Conservation (phyloP, 1,140 invertebrate genomes). For the Trachymyrmex cornetzi region DNA sequence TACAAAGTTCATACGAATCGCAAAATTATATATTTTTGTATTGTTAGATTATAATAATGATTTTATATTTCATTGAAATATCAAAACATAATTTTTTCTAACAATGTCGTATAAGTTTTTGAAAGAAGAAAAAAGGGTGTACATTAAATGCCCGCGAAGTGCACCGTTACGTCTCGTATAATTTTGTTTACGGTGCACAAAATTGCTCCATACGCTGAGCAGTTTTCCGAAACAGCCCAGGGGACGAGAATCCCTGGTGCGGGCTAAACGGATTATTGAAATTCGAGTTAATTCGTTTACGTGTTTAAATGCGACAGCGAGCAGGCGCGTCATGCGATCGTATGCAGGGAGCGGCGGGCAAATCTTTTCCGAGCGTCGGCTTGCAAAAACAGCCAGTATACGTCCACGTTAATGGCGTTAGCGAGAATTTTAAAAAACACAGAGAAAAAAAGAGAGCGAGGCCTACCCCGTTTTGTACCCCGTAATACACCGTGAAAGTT, state of each 20-base stretch:
- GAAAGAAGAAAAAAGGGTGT: not conserved
- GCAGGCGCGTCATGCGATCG: slow-evolving; percentile 52
- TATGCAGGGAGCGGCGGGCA: slow-evolving; percentile 10
- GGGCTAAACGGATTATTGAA: slow-evolving; percentile 60
- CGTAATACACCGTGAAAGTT: slow-evolving; percentile 72
- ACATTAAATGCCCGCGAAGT: not conserved
- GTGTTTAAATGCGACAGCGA: slow-evolving; percentile 51
- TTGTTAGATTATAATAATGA: not conserved
- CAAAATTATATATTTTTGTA: not conserved
- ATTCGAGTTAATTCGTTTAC: slow-evolving; percentile 67
- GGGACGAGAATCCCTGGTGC: slow-evolving; percentile 42
- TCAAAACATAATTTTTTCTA: not conserved
- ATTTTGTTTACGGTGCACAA: slow-evolving; percentile 53
- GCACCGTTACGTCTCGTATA: slow-evolving; percentile 45
- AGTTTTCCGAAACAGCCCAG: slow-evolving; percentile 41
- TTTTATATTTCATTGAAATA: not conserved
- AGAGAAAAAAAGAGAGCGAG: slow-evolving; percentile 28
- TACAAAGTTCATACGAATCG: not conserved
- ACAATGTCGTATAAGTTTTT: not conserved
- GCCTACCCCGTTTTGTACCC: not conserved
- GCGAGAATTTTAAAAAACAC: slow-evolving; percentile 72
- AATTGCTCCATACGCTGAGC: slow-evolving; percentile 28
- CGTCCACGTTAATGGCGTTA: slow-evolving; percentile 66
- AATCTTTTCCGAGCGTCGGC: slow-evolving; percentile 53
- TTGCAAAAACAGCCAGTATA: slow-evolving; percentile 58